These are phyloP conservation scores for Protophormia terraenovae DNA, from an alignment of 2,888 invertebrate species.

Conservation along the genomic window DNA sequence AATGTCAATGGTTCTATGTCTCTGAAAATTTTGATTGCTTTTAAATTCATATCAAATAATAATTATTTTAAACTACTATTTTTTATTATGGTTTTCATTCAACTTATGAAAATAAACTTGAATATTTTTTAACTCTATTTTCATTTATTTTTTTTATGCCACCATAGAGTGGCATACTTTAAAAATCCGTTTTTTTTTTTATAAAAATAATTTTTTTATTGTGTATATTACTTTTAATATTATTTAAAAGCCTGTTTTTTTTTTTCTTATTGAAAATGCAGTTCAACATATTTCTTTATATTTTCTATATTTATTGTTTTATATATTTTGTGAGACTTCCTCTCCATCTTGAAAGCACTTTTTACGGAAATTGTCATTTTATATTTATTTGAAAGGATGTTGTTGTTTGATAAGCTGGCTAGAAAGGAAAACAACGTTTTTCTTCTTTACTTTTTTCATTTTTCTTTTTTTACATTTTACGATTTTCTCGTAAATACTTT, in stretches of 20 bases:
- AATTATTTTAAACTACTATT: too few species aligned
- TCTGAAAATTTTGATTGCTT: too few species aligned
- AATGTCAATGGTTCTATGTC: too few species aligned
- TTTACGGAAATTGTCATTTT: conserved; percentile 15
- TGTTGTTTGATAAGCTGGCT: not conserved
- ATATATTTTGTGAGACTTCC: not conserved
- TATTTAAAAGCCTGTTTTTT: not conserved
- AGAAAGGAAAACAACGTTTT: conserved; percentile 10
- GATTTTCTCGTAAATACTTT: not conserved
- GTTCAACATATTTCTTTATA: not conserved
- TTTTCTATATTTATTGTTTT: not conserved
- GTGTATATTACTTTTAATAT: not conserved
- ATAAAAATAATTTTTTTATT: not conserved
- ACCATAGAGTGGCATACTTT: not conserved
- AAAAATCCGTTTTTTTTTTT: not conserved
- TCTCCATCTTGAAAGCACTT: not conserved
- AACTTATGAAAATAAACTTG: not conserved
- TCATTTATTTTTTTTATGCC: not conserved
- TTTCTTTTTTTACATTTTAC: not conserved
- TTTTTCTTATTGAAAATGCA: not conserved
- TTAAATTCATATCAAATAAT: too few species aligned
- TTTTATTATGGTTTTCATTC: not conserved
- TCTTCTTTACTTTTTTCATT: not conserved
- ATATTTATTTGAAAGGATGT: conserved; percentile 6
- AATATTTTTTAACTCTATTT: not conserved